Conservation (phyloP, 2,113 vertebrate genomes). For the Pseudonaja textilis region DNA sequence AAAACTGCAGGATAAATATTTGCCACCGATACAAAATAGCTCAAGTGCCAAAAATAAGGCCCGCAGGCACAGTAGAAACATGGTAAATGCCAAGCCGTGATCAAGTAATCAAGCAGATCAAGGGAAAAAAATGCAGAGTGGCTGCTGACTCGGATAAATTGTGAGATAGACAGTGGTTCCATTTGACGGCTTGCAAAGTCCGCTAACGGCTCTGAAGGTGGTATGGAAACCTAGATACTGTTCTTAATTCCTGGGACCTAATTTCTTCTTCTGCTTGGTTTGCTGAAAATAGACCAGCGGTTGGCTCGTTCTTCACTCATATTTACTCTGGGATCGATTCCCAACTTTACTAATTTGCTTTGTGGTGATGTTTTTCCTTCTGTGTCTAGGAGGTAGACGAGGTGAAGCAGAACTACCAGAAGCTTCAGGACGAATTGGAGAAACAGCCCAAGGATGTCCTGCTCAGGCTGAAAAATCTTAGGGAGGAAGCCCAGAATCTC, state of each 20-base stretch:
- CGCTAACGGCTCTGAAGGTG: not conserved
- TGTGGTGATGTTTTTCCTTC: not conserved
- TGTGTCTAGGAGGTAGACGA: constrained; percentile 69
- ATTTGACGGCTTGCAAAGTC: not conserved
- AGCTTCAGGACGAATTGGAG: constrained; percentile 69
- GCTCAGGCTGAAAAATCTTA: constrained; percentile 64
- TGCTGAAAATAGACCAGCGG: not conserved
- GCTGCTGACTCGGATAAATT: not conserved
- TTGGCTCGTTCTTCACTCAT: not conserved
- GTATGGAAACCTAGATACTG: not conserved
- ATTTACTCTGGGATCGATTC: no score
- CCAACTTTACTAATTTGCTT: not conserved
- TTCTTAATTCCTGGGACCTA: not conserved
- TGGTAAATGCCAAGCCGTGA: not conserved
- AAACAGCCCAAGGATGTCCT: constrained; percentile 56
- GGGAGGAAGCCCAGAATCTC: constrained; percentile 73
- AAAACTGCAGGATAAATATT: not conserved
- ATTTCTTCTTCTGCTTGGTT: not conserved
- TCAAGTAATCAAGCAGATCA: not conserved
- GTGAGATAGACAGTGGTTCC: not conserved
- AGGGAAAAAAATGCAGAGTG: not conserved
- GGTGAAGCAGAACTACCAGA: constrained; percentile 63
- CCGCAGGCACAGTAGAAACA: not conserved
- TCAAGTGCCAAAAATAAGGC: not conserved
- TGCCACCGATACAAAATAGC: not conserved